These are phyloP conservation scores for Felis chaus DNA, from an alignment of 2,113 vertebrate genomes.

Conservation along the genomic window DNA sequence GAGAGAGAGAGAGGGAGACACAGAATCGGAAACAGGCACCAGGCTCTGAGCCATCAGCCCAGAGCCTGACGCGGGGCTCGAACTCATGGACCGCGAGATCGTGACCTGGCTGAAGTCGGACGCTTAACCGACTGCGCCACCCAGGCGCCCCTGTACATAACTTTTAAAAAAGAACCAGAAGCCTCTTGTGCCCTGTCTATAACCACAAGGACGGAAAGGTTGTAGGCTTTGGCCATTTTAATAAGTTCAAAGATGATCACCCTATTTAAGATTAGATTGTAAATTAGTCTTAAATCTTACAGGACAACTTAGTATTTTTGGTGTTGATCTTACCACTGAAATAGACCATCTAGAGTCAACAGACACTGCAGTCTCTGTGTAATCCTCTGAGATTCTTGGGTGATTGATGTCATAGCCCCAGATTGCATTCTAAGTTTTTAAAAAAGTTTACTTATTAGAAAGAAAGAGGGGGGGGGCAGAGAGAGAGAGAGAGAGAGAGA, in stretches of 20 bases:
- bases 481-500: no score
- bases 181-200: not conserved
- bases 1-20: no score
- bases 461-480: no score
- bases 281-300: not conserved
- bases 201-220: not conserved
- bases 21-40: no score
- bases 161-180: not conserved
- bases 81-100: no score
- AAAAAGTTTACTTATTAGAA: no score
- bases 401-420: not conserved
- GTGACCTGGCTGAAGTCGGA: no score
- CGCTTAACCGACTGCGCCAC: no score
- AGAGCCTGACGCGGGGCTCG: no score
- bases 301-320: not conserved
- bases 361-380: not conserved
- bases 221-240: not conserved
- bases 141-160: no score
- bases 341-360: not conserved
- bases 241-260: not conserved
- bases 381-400: not conserved
- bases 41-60: no score
- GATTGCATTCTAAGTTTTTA: not conserved
- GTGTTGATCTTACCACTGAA: conserved; percentile 1
- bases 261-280: not conserved